These are phyloP conservation scores for Gryon sp. DNA, from an alignment of 1,140 invertebrate genomes.

Conservation along the genomic window DNA sequence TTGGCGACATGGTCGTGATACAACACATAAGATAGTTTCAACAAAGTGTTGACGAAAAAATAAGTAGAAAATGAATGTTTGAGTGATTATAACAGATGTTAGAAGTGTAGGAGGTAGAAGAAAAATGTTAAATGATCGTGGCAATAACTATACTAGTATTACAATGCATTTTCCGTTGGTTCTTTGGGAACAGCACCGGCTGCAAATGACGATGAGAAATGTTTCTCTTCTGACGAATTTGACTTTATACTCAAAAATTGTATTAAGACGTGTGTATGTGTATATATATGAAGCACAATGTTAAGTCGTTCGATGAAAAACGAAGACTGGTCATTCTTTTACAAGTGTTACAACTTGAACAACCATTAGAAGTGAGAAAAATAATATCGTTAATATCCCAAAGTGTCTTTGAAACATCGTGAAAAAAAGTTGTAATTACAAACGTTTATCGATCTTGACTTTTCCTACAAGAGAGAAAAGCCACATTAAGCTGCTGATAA, in stretches of 20 bases:
- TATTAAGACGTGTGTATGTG: too few relatives aligned
- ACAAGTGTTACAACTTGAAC: slow-evolving; percentile 1
- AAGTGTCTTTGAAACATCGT: slow-evolving; percentile 4
- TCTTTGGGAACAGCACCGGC: slow-evolving; percentile 53
- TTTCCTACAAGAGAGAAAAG: too few relatives aligned
- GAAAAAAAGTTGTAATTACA: slow-evolving; percentile 10
- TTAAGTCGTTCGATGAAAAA: slow-evolving; percentile 24
- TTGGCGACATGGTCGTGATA: background rate
- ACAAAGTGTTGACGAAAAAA: slow-evolving; percentile 19
- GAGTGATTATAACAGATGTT: slow-evolving; percentile 58
- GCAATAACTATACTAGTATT: slow-evolving; percentile 63
- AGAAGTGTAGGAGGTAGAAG: slow-evolving; percentile 50
- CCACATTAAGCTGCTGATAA: too few relatives aligned
- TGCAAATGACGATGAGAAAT: slow-evolving; percentile 62
- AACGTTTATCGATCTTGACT: background rate
- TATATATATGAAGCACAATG: background rate
- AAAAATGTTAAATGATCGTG: slow-evolving; percentile 64
- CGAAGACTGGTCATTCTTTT: slow-evolving; percentile 34
- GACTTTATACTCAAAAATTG: slow-evolving; percentile 49
- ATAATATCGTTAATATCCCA: slow-evolving; percentile 24
- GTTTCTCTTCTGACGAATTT: slow-evolving; percentile 52
- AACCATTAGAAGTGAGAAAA: slow-evolving; percentile 9
- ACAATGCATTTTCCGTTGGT: slow-evolving; percentile 58
- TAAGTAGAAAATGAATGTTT: slow-evolving; percentile 49
- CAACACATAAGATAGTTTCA: slow-evolving; percentile 12